These are phyloP conservation scores for Zeus faber DNA, from an alignment of 2,113 vertebrate species.

Conservation along the genomic window DNA sequence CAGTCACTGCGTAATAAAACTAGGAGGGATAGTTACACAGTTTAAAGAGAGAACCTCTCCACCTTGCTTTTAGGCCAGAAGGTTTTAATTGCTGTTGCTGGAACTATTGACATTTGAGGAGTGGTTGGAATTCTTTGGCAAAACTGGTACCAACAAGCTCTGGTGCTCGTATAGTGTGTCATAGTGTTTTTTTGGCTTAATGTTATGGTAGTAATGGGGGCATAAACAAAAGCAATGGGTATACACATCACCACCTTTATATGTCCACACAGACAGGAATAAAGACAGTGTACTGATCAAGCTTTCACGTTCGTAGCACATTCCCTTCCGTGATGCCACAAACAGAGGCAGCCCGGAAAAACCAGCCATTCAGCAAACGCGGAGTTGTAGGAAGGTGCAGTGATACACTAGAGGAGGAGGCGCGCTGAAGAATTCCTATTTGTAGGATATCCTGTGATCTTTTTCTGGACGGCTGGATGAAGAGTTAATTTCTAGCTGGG, in stretches of 20 bases:
- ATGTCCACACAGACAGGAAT: too few relatives aligned
- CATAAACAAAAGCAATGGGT: too few relatives aligned
- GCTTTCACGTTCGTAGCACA: conserved; percentile 13
- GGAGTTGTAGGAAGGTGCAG: conserved; percentile 20
- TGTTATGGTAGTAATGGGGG: too few relatives aligned
- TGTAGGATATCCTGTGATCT: conserved; percentile 80
- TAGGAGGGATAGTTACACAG: conserved; percentile 62
- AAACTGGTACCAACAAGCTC: conserved; percentile 59
- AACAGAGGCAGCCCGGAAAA: conserved; percentile 15
- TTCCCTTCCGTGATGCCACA: conserved; percentile 6
- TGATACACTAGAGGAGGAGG: too few relatives aligned
- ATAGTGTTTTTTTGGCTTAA: too few relatives aligned
- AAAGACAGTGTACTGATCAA: too few relatives aligned
- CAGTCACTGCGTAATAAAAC: conserved; percentile 68
- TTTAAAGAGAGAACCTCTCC: conserved; percentile 64
- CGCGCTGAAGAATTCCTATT: conserved; percentile 57
- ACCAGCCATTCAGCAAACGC: conserved; percentile 10
- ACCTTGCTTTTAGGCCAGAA: conserved; percentile 55
- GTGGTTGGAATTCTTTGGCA: conserved; percentile 65
- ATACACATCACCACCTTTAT: too few relatives aligned
- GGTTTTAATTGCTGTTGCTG: conserved; percentile 67
- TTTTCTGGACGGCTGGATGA: conserved; percentile 79
- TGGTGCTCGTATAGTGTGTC: too few relatives aligned
- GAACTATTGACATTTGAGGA: conserved; percentile 58
- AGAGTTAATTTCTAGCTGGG: conserved; percentile 86